A percentile compares a stretch with the other conserved stretches of the same genome.
phyloP scores from a whole-genome alignment of 2,113 vertebrate species.

The Calypte anna region DNA sequence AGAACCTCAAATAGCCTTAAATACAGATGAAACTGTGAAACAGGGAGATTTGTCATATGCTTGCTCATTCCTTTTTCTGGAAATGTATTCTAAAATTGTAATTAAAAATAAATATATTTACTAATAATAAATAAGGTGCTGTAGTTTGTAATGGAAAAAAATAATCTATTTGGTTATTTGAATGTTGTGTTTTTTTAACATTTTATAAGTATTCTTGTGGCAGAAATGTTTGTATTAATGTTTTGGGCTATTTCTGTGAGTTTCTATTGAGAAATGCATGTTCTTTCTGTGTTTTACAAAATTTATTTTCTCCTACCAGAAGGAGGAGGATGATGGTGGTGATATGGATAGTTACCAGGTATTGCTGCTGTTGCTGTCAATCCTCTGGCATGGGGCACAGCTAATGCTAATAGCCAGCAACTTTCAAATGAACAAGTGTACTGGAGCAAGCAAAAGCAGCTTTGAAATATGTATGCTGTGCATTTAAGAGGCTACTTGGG shows the following conservation, averaged over 20 bases:
- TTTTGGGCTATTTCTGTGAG: slow-evolving; percentile 32
- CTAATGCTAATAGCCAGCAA: slow-evolving; percentile 80
- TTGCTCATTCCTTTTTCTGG: not conserved
- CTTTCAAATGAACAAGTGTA: slow-evolving; percentile 28
- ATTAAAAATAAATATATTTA: not conserved
- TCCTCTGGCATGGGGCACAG: slow-evolving; percentile 88
- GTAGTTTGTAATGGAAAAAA: not conserved
- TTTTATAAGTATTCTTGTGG: not conserved
- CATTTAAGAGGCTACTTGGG: slow-evolving; percentile 55
- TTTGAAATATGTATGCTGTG: slow-evolving; percentile 50
- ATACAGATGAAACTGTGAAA: not conserved
- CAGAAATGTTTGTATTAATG: not conserved
- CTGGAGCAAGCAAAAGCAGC: not conserved
- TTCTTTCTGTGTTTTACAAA: slow-evolving; percentile 80
- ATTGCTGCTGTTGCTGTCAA: slow-evolving; percentile 83
- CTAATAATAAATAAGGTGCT: not conserved
- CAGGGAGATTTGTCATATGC: not conserved
- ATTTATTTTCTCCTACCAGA: slow-evolving; percentile 95
- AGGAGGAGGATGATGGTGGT: slow-evolving; percentile 89
- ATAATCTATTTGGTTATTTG: not conserved
- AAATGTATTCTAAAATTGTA: not conserved
- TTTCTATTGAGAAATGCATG: slow-evolving; percentile 73
- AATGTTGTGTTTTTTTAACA: not conserved
- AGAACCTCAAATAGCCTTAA: not conserved
- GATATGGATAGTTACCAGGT: slow-evolving; percentile 99